These are phyloP conservation scores for Cebuella pygmaea DNA, from an alignment of 2,797 vertebrate species.

Conservation along the genomic window DNA sequence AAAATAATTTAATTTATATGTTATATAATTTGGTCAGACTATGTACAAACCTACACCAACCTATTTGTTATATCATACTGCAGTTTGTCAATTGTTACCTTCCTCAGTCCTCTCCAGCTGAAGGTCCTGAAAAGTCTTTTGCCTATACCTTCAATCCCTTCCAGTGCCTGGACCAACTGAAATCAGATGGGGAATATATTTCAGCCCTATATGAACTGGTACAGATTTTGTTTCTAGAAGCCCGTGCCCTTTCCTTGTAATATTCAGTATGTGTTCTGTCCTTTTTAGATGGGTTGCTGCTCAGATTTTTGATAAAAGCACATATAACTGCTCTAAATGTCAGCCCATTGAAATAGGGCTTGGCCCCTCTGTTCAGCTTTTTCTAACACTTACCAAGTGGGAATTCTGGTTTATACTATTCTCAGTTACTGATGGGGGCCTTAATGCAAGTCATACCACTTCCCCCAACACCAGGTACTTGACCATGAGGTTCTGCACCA, in stretches of 20 bases:
- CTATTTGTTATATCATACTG: neutral
- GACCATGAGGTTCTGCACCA: neutral
- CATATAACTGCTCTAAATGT: neutral
- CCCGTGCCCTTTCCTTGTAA: neutral
- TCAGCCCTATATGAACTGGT: neutral
- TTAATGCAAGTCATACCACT: neutral
- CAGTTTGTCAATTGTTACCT: neutral
- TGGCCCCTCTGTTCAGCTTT: neutral
- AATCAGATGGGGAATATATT: neutral
- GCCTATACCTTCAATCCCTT: neutral
- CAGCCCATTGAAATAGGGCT: neutral
- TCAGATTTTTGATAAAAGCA: neutral
- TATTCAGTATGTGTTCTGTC: neutral
- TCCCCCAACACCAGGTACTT: neutral
- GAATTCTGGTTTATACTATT: neutral
- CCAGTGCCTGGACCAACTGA: neutral
- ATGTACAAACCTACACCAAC: neutral
- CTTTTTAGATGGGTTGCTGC: neutral
- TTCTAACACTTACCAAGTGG: neutral
- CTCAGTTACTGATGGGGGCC: neutral
- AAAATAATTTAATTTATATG: neutral
- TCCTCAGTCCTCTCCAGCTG: neutral
- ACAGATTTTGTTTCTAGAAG: neutral
- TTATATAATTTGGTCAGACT: neutral
- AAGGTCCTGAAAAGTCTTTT: neutral